Evolutionary conservation across 2,888 invertebrate genomes (phyloP).

Genomic region (Drosophila emarginata): DNA sequence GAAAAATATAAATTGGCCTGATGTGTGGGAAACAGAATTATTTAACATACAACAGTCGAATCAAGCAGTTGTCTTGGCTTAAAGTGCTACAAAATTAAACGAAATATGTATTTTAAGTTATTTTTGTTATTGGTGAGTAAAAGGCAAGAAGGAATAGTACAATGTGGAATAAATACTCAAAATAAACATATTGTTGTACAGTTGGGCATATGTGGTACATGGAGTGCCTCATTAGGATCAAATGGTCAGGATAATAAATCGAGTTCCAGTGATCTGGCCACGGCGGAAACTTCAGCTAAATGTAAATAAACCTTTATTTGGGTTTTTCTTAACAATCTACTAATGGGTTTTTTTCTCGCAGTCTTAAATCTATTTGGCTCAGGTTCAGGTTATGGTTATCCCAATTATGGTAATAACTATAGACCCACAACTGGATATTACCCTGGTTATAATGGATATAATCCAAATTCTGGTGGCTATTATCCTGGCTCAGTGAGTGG

Average conservation of each 20-base stretch:
- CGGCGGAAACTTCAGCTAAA: slow-evolving; percentile 79
- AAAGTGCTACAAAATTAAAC: slow-evolving; percentile 16
- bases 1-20: slow-evolving; percentile 80
- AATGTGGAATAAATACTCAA: slow-evolving; percentile 17
- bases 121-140: slow-evolving; percentile 33
- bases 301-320: slow-evolving; percentile 62
- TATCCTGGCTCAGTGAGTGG: slow-evolving; percentile 44
- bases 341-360: slow-evolving; percentile 32
- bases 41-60: slow-evolving; percentile 66
- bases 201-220: slow-evolving; percentile 31
- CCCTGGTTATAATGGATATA: slow-evolving; percentile 31
- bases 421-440: slow-evolving; percentile 40
- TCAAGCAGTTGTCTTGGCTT: slow-evolving; percentile 57
- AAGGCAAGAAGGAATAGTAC: neutral
- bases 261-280: slow-evolving; percentile 62
- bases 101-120: slow-evolving; percentile 32
- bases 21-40: slow-evolving; percentile 76
- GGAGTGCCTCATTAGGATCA: slow-evolving; percentile 27
- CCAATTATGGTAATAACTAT: slow-evolving; percentile 52
- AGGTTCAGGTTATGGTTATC: slow-evolving; percentile 41
- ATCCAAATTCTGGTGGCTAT: slow-evolving; percentile 24
- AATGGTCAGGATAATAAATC: slow-evolving; percentile 17
- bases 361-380: slow-evolving; percentile 82
- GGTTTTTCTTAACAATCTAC: neutral
- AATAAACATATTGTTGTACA: slow-evolving; percentile 18